Conservation (phyloP, 2,113 vertebrate species). For the Garra rufa region DNA sequence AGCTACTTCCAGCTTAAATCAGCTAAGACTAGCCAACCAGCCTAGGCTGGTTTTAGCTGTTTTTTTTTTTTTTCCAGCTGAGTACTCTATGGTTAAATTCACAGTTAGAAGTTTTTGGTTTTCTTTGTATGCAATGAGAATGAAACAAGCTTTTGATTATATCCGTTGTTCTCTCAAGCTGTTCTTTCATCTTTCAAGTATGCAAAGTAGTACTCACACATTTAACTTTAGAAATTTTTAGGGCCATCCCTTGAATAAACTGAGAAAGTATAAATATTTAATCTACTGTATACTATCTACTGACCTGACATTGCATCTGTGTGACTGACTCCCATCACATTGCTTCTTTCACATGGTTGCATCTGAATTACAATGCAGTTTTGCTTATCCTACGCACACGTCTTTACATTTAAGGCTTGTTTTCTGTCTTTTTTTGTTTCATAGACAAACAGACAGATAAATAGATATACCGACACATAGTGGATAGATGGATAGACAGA, state of each 20-base stretch:
- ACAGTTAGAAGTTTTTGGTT: not conserved
- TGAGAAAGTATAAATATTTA: not conserved
- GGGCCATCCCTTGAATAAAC: not conserved
- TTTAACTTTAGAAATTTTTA: not conserved
- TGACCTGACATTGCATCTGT: constrained; percentile 64
- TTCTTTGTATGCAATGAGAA: not conserved
- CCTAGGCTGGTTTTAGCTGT: no score
- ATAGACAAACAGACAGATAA: not conserved
- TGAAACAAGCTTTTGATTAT: not conserved
- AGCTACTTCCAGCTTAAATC: no score
- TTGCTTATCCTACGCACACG: constrained; percentile 65
- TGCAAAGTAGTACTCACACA: not conserved
- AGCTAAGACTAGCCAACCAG: no score
- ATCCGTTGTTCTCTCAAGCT: not conserved
- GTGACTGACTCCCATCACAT: constrained; percentile 67
- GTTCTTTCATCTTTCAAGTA: not conserved
- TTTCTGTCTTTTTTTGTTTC: constrained; percentile 16
- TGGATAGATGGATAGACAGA: not conserved
- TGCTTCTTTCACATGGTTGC: constrained; percentile 66
- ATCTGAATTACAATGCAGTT: constrained; percentile 71
- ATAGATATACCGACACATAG: not conserved
- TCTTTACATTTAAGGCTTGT: constrained; percentile 59
- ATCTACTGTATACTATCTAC: not conserved
- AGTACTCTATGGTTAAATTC: not conserved
- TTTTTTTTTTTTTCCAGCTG: no score